Conservation (phyloP, 2,113 vertebrate species). For the Theristicus caerulescens region DNA sequence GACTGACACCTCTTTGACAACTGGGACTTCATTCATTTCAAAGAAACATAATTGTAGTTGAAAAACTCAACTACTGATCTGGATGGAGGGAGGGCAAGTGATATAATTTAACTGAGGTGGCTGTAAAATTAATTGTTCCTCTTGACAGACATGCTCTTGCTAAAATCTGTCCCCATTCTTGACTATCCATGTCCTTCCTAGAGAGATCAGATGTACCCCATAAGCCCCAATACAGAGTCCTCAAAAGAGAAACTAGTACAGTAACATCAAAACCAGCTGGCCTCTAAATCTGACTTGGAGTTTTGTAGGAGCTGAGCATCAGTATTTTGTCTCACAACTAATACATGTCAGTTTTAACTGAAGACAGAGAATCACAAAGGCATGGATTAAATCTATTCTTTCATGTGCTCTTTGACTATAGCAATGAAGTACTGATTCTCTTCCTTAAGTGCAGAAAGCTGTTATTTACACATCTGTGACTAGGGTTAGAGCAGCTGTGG, state of each 20-base stretch:
- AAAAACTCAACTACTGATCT: background rate
- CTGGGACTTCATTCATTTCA: background rate
- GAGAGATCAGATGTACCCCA: background rate
- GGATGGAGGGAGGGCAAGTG: background rate
- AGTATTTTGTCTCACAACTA: background rate
- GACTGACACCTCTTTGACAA: too few relatives aligned
- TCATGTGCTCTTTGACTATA: background rate
- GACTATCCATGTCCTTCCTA: background rate
- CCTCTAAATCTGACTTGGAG: background rate
- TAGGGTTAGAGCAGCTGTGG: background rate
- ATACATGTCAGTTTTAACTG: background rate
- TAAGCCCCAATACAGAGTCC: background rate
- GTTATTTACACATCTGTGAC: background rate
- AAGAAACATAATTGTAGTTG: background rate
- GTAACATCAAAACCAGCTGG: background rate
- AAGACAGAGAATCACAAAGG: background rate
- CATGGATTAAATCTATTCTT: background rate
- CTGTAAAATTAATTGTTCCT: background rate
- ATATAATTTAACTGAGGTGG: background rate
- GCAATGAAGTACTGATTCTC: background rate
- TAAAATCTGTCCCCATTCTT: background rate
- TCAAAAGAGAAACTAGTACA: background rate
- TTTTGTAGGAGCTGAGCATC: background rate
- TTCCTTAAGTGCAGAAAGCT: background rate
- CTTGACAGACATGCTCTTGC: background rate